Evolutionary conservation across 2,888 invertebrate species (phyloP), one percentile per base, ranked within the genome.

Genomic region (Chelonus formosanus): DNA sequence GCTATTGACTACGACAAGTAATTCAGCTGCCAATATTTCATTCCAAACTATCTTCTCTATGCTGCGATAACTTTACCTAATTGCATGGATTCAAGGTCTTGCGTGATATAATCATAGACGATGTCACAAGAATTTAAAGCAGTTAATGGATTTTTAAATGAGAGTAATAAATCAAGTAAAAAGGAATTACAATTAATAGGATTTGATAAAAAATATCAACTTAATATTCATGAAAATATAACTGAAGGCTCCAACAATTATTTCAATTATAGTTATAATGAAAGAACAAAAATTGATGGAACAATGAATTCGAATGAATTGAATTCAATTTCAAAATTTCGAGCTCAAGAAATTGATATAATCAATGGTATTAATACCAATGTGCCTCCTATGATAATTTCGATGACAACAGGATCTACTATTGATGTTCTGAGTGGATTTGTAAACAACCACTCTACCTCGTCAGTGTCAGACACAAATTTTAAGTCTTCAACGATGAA

Each of bases 321-420:
- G 6, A 40, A 4, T 40, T 40, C 6, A 40, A 40, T 5, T 40
- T 5, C 40, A 6, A 40, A 6, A 5, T 4, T 4, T 40, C 40
- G 40, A 40, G 40, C 6, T 40, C 40, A 40, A 40, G 40, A 6
- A 40, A 40, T 40, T 3, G 40, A 40, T 35, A 35, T 10, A 58
- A 58, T 54, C 3, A 52, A 59, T 53, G 20, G 32, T 45, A 58
- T 3, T 20, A 55, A 34, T 50, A 57, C 61, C 61, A 45, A 66
- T 61, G 61, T 66, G 66, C 60, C 60, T 65, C 34, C 8, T 8
- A 43, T 32, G 40, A 56, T 32, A 32, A 47, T 35, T 45, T 45
- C 47, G n/a, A 48, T 40, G 36, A 53, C 53, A 53, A 40, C 31
- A 5, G 53, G 34, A 32, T 61, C 44, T 43, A 53, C 40, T 8